These are phyloP conservation scores for Herpailurus yagouaroundi DNA, from an alignment of 2,113 vertebrate species.

Conservation along the genomic window DNA sequence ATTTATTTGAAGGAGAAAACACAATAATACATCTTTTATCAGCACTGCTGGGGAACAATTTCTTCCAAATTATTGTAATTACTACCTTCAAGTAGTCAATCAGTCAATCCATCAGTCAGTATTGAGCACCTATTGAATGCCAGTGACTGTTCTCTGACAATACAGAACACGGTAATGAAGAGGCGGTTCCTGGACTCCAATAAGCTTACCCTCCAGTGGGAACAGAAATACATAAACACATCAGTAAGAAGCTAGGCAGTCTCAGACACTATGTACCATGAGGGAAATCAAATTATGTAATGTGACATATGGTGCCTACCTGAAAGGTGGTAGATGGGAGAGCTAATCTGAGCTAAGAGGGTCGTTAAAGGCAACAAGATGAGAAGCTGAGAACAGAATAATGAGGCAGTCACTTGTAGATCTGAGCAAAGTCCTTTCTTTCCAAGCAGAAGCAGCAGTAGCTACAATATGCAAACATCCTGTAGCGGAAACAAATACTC, in stretches of 20 bases:
- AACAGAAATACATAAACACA: background rate
- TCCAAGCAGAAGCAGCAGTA: background rate
- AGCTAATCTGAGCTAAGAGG: background rate
- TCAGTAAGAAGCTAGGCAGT: background rate
- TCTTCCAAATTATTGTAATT: background rate
- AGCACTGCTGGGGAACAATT: background rate
- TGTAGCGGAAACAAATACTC: background rate
- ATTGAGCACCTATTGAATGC: background rate
- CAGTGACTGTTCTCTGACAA: background rate
- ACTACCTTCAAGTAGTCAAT: background rate
- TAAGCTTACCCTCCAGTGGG: background rate
- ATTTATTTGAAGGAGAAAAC: conserved; percentile 8
- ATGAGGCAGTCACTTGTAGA: background rate
- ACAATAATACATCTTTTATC: background rate
- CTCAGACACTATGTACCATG: background rate
- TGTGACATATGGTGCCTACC: background rate
- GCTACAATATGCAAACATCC: background rate
- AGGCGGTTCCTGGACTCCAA: background rate
- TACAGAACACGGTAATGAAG: background rate
- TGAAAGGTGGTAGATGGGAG: background rate
- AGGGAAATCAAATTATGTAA: background rate
- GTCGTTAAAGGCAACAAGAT: background rate
- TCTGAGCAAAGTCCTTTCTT: conserved; percentile 9
- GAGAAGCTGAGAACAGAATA: background rate
- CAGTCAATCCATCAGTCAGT: background rate